Percentiles rank a stretch among this genome's conserved stretches.
These are phyloP conservation scores for Ricordea florida DNA, from an alignment of 92 coral and sea anemone species.

Conservation along the genomic window DNA sequence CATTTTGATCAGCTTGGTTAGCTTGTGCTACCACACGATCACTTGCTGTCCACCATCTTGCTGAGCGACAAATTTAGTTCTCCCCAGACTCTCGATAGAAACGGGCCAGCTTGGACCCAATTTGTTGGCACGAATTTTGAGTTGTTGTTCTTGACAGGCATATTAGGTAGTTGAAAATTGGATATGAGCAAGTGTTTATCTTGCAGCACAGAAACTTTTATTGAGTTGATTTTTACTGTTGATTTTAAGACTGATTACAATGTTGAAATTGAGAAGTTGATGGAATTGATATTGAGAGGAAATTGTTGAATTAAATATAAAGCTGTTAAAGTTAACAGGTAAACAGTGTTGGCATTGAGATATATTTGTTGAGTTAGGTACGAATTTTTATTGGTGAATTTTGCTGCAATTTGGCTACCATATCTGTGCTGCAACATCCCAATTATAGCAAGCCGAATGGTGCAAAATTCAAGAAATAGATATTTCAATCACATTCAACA, in stretches of 20 bases:
- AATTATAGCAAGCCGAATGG: no score
- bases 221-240: not conserved
- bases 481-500: no score
- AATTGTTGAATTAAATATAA: constrained; percentile 3
- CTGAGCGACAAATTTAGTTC: not conserved
- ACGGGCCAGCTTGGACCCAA: constrained; percentile 19
- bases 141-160: not conserved
- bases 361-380: not conserved
- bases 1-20: no score
- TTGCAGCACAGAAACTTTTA: not conserved
- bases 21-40: no score
- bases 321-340: constrained; percentile 7
- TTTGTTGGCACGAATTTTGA: constrained; percentile 12
- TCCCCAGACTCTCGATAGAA: not conserved
- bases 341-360: not conserved
- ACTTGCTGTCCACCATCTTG: not conserved
- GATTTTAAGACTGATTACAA: not conserved
- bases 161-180: no score
- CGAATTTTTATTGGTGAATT: not conserved
- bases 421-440: no score
- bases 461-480: no score
- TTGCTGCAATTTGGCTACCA: constrained; percentile 1
- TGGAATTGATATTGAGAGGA: constrained; percentile 3
- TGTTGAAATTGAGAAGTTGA: not conserved
- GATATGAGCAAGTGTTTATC: no score